A percentile compares a stretch with the other conserved stretches of the same genome.
Evolutionary conservation across 2,888 invertebrate species (phyloP).

Genomic region (Hesperia comma): DNA sequence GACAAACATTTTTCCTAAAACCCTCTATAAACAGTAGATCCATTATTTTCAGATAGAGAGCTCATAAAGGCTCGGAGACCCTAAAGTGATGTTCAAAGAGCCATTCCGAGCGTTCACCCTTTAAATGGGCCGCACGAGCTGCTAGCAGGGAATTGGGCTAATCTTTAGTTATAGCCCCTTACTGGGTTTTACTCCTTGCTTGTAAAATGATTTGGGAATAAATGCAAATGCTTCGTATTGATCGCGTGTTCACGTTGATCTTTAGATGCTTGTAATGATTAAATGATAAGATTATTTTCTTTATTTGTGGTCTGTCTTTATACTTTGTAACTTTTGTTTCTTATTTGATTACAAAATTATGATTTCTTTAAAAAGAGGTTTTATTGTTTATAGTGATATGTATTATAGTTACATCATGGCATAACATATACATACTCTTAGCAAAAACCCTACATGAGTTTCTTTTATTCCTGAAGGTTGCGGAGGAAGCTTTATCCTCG

Average conservation of each 20-base stretch:
- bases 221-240: conserved; percentile 11
- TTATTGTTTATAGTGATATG: no score
- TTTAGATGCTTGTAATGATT: not conserved
- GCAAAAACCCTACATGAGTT: no score
- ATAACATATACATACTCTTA: no score
- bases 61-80: conserved; percentile 50
- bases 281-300: no score
- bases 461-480: no score
- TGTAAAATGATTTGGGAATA: conserved; percentile 47
- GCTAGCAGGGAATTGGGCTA: conserved; percentile 44
- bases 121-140: conserved; percentile 42
- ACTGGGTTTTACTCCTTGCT: conserved; percentile 39
- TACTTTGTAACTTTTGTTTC: no score
- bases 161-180: conserved; percentile 44
- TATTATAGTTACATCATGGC: no score
- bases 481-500: no score
- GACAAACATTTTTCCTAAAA: conserved; percentile 19
- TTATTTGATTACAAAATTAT: no score
- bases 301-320: no score
- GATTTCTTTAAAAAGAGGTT: no score
- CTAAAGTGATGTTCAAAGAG: conserved; percentile 40
- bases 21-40: conserved; percentile 35
- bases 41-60: conserved; percentile 38
- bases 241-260: not conserved
- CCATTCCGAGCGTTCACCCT: conserved; percentile 42